phyloP scores from a whole-genome alignment of 2,113 vertebrate species.

The Callorhinus ursinus region DNA sequence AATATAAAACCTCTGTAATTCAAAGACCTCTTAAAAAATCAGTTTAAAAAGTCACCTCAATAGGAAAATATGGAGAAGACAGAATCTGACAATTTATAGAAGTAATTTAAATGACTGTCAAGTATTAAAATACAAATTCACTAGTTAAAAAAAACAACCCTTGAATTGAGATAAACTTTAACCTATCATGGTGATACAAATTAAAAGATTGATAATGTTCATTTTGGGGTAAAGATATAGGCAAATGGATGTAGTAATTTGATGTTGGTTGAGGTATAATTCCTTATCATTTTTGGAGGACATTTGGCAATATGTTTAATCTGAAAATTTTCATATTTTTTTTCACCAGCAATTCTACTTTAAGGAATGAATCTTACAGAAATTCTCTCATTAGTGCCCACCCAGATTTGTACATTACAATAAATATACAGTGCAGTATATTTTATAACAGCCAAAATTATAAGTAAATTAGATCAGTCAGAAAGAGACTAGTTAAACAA shows the following conservation, averaged over 20 bases:
- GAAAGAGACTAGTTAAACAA: not conserved
- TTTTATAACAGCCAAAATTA: not conserved
- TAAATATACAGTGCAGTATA: not conserved
- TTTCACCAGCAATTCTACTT: not conserved
- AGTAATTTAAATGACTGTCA: not conserved
- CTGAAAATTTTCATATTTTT: not conserved
- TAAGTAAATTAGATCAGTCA: not conserved
- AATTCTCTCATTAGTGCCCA: not conserved
- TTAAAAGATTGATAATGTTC: not conserved
- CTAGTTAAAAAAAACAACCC: not conserved
- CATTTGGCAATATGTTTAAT: not conserved
- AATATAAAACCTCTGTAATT: not conserved
- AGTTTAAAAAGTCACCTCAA: not conserved
- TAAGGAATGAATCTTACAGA: not conserved
- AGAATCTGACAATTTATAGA: not conserved
- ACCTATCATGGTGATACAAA: not conserved
- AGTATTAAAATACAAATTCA: not conserved
- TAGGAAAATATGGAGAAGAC: not conserved
- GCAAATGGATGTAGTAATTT: not conserved
- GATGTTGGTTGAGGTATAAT: not conserved
- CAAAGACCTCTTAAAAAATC: conserved; percentile 15
- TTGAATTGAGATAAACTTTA: not conserved
- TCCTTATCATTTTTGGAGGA: not conserved
- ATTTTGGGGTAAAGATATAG: not conserved
- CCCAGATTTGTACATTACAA: not conserved